Evolutionary conservation across 2,797 vertebrate species (phyloP).

Genomic region (Rhinoraja longicauda): DNA sequence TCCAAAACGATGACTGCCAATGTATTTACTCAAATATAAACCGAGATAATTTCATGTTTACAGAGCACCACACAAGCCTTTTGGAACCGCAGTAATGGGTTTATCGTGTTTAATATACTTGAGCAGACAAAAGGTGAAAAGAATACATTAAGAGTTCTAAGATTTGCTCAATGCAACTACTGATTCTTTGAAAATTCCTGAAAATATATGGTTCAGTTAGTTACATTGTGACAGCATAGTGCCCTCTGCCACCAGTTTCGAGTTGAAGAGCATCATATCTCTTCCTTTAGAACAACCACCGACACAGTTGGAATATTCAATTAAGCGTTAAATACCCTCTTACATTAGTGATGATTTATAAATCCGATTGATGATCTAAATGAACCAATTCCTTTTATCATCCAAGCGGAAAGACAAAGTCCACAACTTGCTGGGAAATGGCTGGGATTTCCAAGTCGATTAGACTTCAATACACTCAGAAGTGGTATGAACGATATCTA

Average conservation of each 20-base stretch:
- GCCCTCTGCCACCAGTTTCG: constrained; percentile 42
- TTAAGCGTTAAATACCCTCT: constrained; percentile 81
- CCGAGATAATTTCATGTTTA: constrained; percentile 7
- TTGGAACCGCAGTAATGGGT: not conserved
- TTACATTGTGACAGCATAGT: not conserved
- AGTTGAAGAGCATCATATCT: constrained; percentile 50
- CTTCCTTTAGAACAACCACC: constrained; percentile 63
- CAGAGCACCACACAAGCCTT: constrained; percentile 22
- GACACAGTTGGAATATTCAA: constrained; percentile 79
- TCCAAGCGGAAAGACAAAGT: constrained; percentile 72
- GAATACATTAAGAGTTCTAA: constrained; percentile 35
- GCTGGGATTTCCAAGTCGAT: constrained; percentile 23
- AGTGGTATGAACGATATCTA: not conserved
- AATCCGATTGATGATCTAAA: constrained; percentile 90
- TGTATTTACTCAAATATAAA: constrained; percentile 4
- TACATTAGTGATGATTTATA: constrained; percentile 89
- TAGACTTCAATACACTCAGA: constrained; percentile 4
- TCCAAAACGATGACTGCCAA: not conserved
- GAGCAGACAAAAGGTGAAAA: constrained; percentile 29
- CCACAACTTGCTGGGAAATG: constrained; percentile 27
- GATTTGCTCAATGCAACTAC: constrained; percentile 29
- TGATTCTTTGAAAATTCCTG: constrained; percentile 34
- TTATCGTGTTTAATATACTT: constrained; percentile 38
- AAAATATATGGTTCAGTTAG: constrained; percentile 39
- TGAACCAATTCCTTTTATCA: constrained; percentile 83